These are phyloP conservation scores for Oreochromis aureus DNA, from an alignment of 2,113 vertebrate genomes.

Conservation along the genomic window DNA sequence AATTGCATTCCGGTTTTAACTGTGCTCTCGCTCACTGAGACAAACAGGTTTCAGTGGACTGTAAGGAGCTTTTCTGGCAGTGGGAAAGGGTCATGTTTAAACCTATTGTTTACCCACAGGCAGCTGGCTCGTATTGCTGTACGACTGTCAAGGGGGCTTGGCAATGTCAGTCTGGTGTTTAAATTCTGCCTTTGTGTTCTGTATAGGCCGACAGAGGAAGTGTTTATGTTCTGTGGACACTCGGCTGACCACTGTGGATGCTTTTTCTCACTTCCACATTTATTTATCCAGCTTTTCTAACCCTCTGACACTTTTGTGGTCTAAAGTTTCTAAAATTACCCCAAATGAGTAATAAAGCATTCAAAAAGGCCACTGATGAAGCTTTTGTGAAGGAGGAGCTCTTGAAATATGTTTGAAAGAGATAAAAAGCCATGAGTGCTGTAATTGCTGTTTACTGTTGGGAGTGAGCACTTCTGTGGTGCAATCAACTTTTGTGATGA, in stretches of 20 bases:
- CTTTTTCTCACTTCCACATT: background rate
- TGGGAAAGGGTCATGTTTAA: conserved; percentile 5
- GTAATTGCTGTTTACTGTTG: conserved; percentile 58
- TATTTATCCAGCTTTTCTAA: background rate
- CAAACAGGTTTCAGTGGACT: background rate
- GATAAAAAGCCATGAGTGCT: background rate
- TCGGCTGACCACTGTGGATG: background rate
- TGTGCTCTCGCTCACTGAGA: background rate
- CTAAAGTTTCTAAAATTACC: background rate
- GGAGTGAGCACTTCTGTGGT: conserved; percentile 2
- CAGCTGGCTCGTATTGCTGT: conserved; percentile 9
- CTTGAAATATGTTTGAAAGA: background rate
- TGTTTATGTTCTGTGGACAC: background rate
- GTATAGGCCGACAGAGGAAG: background rate
- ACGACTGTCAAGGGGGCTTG: background rate
- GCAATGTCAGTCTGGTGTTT: background rate
- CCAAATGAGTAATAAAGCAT: background rate
- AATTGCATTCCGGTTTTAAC: background rate
- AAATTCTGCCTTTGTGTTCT: conserved; percentile 17
- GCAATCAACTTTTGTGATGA: conserved; percentile 30
- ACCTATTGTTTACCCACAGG: conserved; percentile 7
- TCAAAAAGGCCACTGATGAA: background rate
- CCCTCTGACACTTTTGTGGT: background rate
- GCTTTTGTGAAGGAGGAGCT: background rate
- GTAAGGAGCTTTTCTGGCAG: background rate